Conservation (phyloP, 2,888 invertebrate species). For the Amblyteles armatorius region DNA sequence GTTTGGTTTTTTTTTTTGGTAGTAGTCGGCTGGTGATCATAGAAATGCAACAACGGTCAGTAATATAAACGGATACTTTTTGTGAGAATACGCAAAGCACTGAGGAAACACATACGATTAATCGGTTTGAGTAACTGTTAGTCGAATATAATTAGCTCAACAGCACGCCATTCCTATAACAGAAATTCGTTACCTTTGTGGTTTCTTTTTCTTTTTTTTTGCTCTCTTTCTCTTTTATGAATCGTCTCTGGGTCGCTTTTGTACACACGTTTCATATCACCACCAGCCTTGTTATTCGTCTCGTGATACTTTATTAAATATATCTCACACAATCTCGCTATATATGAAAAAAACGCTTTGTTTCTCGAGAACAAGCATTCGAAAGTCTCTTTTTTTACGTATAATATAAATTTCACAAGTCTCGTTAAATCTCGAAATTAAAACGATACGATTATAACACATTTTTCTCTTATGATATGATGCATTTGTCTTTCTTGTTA, state of each 20-base stretch:
- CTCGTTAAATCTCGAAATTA: constrained; percentile 17
- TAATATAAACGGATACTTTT: constrained; percentile 53
- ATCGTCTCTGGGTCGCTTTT: constrained; percentile 54
- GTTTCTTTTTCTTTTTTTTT: constrained; percentile 54
- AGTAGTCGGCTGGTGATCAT: constrained; percentile 74
- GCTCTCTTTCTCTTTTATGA: constrained; percentile 37
- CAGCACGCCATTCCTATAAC: constrained; percentile 78
- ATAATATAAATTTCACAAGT: constrained; percentile 50
- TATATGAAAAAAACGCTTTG: constrained; percentile 63
- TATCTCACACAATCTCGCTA: constrained; percentile 79
- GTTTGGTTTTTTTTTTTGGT: constrained; percentile 34
- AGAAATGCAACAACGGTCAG: constrained; percentile 67
- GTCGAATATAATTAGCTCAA: constrained; percentile 76
- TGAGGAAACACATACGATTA: constrained; percentile 77
- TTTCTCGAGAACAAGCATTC: constrained; percentile 21
- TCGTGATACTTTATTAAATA: constrained; percentile 79
- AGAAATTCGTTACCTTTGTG: constrained; percentile 76
- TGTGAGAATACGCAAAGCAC: constrained; percentile 70
- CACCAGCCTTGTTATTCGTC: constrained; percentile 78
- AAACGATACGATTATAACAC: constrained; percentile 60
- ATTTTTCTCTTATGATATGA: constrained; percentile 73
- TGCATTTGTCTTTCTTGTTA: constrained; percentile 79
- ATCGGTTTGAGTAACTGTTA: constrained; percentile 76
- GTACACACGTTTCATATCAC: constrained; percentile 65
- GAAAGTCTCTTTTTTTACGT: constrained; percentile 37